Conservation (phyloP, 2,113 vertebrate species). For the Pangasianodon gigas region DNA sequence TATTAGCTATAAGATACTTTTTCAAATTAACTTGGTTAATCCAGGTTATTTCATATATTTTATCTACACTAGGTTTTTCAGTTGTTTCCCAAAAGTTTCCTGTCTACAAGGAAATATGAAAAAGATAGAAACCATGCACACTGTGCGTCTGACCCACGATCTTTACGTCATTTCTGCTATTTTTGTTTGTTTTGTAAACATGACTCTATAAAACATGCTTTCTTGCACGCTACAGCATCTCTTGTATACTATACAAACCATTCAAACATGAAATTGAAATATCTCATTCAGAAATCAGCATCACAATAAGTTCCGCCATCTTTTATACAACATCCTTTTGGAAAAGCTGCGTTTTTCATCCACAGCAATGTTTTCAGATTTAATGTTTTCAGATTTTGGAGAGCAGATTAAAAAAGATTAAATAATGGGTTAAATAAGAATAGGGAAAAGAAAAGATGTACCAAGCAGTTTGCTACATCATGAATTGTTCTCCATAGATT, state of each 20-base stretch:
- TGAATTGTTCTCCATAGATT: neutral
- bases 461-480: neutral
- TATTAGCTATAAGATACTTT: neutral
- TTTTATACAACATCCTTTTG: no score
- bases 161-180: neutral
- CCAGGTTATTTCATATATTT: neutral
- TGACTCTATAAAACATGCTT: neutral
- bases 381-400: neutral
- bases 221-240: neutral
- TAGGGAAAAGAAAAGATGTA: neutral
- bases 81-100: neutral
- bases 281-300: neutral
- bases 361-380: no score
- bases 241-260: neutral
- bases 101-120: neutral
- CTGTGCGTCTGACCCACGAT: neutral
- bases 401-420: neutral
- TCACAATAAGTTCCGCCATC: neutral
- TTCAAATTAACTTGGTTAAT: neutral
- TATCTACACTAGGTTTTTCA: neutral
- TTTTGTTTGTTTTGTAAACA: conserved; percentile 6
- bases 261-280: neutral
- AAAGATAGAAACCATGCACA: neutral
- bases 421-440: neutral
- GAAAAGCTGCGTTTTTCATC: no score